A percentile compares a stretch with the other conserved stretches of the same genome.
Conservation (phyloP, 2,888 invertebrate genomes). For the Caenorhabditis uteleia region DNA sequence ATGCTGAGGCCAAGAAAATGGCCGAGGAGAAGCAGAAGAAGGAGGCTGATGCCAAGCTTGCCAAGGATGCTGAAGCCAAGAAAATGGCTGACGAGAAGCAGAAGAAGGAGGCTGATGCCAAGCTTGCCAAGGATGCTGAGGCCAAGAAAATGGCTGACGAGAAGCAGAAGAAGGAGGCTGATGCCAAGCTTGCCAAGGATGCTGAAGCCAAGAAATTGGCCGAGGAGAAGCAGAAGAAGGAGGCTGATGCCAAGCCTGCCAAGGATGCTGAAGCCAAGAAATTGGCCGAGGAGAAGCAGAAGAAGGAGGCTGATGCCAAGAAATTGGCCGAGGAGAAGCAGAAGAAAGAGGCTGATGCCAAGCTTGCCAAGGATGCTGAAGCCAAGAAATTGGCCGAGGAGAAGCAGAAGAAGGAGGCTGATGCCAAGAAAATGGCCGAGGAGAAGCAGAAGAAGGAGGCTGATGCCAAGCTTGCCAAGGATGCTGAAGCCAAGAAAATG, state of each 20-base stretch:
- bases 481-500: neutral
- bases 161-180: constrained; percentile 12
- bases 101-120: neutral
- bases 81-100: neutral
- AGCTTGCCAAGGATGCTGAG: neutral
- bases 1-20: neutral
- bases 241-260: neutral
- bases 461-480: neutral
- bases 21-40: neutral
- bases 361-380: constrained; percentile 1
- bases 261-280: neutral
- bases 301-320: constrained; percentile 2
- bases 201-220: neutral
- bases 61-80: neutral
- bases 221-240: neutral
- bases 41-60: neutral
- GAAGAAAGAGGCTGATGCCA: constrained; percentile 1
- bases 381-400: constrained; percentile 1
- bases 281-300: neutral
- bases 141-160: constrained; percentile 13
- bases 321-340: neutral
- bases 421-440: constrained; percentile 3
- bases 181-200: constrained; percentile 5
- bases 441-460: neutral
- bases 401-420: constrained; percentile 2